These are phyloP conservation scores for Lordiphosa stackelbergi DNA, from an alignment of 1,140 invertebrate genomes.

Conservation along the genomic window DNA sequence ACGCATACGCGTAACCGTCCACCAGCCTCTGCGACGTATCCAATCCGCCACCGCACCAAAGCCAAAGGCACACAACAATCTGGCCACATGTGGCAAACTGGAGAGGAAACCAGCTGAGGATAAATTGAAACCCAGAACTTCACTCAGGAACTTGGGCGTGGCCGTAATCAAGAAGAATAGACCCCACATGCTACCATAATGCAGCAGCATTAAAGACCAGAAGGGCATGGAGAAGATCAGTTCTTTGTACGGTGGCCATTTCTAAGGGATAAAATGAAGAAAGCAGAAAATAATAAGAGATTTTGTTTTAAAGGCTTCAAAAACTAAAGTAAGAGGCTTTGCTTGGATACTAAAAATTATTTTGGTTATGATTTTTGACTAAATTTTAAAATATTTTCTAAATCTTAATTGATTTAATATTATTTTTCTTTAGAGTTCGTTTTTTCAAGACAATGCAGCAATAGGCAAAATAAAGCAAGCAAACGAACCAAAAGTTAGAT, in stretches of 20 bases:
- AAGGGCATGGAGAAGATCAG: constrained; percentile 83
- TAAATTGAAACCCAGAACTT: constrained; percentile 88
- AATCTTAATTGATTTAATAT: too few relatives aligned
- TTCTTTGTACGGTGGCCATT: constrained; percentile 79
- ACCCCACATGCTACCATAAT: constrained; percentile 88
- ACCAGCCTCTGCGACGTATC: constrained; percentile 79
- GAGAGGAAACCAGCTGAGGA: constrained; percentile 84
- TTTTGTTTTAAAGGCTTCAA: too few relatives aligned
- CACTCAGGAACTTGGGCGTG: constrained; percentile 92
- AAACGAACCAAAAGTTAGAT: too few relatives aligned
- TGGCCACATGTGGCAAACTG: constrained; percentile 83
- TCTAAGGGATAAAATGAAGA: constrained; percentile 50
- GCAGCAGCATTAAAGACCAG: constrained; percentile 82
- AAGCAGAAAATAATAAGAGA: too few relatives aligned
- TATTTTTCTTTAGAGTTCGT: too few relatives aligned
- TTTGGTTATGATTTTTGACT: too few relatives aligned
- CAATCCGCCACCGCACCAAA: constrained; percentile 84
- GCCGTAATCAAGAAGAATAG: constrained; percentile 90
- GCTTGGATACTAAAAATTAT: too few relatives aligned
- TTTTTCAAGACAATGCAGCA: too few relatives aligned
- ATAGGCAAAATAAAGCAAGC: too few relatives aligned
- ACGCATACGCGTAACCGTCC: constrained; percentile 82
- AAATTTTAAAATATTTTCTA: too few relatives aligned
- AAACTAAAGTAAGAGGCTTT: too few relatives aligned
- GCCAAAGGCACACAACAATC: constrained; percentile 81